phyloP scores from a whole-genome alignment of 2,797 vertebrate species.

The Chelonia mydas region DNA sequence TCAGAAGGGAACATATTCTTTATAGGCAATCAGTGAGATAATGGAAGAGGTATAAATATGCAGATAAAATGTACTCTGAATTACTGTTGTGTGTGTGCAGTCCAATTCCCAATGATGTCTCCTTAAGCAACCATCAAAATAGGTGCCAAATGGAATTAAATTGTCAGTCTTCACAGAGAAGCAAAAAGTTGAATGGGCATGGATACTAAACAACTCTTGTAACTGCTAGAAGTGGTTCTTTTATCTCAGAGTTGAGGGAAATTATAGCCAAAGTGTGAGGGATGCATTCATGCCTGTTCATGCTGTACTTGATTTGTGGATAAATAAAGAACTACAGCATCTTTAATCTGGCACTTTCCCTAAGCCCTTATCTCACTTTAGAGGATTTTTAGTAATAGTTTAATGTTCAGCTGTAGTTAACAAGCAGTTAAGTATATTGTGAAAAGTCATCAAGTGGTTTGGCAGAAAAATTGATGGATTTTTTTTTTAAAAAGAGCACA shows the following conservation, averaged over 20 bases:
- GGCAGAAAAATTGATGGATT: neutral
- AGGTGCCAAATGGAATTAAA: fast-evolving
- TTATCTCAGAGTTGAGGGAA: too few species aligned
- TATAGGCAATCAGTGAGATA: neutral
- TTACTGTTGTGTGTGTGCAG: neutral
- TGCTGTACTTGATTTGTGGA: neutral
- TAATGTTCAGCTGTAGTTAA: neutral
- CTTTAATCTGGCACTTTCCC: neutral
- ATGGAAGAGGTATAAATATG: neutral
- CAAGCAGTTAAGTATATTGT: neutral
- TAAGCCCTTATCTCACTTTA: neutral
- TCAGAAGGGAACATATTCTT: neutral
- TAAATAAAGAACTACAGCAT: neutral
- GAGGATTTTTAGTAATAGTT: neutral
- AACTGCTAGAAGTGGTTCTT: neutral
- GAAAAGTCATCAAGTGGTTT: neutral
- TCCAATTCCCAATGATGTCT: neutral
- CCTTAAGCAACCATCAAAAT: neutral
- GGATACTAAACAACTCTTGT: neutral
- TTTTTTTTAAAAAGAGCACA: neutral
- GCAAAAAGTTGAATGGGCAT: neutral
- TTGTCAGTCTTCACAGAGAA: neutral
- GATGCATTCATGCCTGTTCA: neutral
- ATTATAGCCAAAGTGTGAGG: neutral
- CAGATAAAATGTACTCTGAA: neutral